A percentile compares a stretch with the other conserved stretches of the same genome.
Evolutionary conservation across 2,113 vertebrate genomes (phyloP).

Genomic region (Montifringilla adamsi): DNA sequence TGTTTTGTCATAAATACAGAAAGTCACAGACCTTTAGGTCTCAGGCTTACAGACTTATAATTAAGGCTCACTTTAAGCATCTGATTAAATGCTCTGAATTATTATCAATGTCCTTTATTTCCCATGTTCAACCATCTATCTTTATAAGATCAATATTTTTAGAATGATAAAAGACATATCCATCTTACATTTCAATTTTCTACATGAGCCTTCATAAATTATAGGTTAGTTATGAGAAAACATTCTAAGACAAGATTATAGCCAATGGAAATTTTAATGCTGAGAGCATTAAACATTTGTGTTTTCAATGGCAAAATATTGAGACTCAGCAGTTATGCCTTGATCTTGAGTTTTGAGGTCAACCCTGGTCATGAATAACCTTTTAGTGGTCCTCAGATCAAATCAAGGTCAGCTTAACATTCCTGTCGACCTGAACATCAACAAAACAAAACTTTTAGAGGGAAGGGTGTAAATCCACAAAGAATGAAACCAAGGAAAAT

Average conservation of each 20-base stretch:
- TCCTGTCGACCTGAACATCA: neutral
- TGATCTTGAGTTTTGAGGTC: conserved; percentile 6
- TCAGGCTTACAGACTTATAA: neutral
- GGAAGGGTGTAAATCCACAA: conserved; percentile 51
- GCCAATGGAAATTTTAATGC: neutral
- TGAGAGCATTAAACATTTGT: conserved; percentile 6
- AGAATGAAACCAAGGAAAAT: conserved; percentile 58
- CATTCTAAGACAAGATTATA: neutral
- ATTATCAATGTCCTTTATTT: neutral
- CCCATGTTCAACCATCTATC: neutral
- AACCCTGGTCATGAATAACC: neutral
- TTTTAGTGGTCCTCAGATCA: neutral
- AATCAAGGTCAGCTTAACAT: conserved; percentile 41
- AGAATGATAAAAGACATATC: neutral
- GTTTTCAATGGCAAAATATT: neutral
- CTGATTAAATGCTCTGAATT: neutral
- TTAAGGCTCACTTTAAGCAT: neutral
- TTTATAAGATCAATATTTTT: neutral
- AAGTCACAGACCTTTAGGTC: neutral
- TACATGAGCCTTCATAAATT: neutral
- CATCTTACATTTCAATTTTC: neutral
- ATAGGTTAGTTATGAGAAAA: neutral
- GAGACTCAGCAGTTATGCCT: neutral
- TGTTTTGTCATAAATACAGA: neutral
- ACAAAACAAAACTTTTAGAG: conserved; percentile 13